Evolutionary conservation across 2,888 invertebrate genomes (phyloP).

Genomic region (Caenorhabditis sinica): DNA sequence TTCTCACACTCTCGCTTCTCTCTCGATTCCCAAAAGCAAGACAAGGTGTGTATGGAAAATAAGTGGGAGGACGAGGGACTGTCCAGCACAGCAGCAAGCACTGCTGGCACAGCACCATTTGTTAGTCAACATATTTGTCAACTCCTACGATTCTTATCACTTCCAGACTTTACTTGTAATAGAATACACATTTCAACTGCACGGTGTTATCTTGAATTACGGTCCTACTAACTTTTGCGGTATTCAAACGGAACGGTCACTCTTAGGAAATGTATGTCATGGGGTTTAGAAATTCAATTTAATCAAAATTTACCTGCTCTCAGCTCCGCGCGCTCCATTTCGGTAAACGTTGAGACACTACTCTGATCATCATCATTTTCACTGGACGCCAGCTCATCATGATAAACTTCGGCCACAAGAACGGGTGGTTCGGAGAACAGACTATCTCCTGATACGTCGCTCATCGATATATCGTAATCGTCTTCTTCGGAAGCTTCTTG

Average conservation of each 20-base stretch:
- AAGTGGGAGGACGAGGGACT: constrained; percentile 30
- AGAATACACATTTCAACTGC: too few relatives aligned
- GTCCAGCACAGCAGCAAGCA: constrained; percentile 32
- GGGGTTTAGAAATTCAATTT: not conserved
- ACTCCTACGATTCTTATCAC: constrained; percentile 17
- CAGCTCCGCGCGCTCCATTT: constrained; percentile 3
- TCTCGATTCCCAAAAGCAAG: constrained; percentile 23
- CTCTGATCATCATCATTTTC: not conserved
- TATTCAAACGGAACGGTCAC: not conserved
- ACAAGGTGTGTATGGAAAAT: constrained; percentile 36
- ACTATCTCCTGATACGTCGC: constrained; percentile 19
- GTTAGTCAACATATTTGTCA: constrained; percentile 36
- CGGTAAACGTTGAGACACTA: constrained; percentile 1
- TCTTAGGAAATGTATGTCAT: not conserved
- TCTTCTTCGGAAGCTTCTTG: constrained; percentile 3
- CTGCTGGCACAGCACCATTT: constrained; percentile 7
- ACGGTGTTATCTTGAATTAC: not conserved
- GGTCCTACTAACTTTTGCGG: not conserved
- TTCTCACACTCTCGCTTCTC: constrained; percentile 33
- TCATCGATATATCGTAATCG: constrained; percentile 13
- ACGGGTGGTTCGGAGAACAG: constrained; percentile 10
- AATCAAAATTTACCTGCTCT: constrained; percentile 41
- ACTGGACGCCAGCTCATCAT: constrained; percentile 6
- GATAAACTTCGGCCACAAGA: constrained; percentile 1
- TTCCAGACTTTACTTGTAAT: constrained; percentile 7